Percentiles rank a stretch among this genome's conserved stretches.
These are phyloP conservation scores for Anas capensis DNA, from an alignment of 2,797 vertebrate genomes.

Conservation along the genomic window DNA sequence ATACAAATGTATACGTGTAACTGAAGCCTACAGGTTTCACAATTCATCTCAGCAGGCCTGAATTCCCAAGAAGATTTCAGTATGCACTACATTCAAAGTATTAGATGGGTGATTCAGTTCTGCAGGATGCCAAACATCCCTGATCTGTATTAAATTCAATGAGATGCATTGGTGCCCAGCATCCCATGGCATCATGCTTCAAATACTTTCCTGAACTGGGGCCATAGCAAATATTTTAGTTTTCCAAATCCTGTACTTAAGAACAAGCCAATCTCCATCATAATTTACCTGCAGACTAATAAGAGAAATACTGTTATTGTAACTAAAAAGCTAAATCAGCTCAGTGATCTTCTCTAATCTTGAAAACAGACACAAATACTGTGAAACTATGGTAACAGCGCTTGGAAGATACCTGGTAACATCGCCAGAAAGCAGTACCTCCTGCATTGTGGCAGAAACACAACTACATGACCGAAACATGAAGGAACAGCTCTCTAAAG, in stretches of 20 bases:
- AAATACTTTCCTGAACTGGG: neutral
- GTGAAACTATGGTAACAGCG: neutral
- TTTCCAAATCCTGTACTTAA: neutral
- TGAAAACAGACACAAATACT: neutral
- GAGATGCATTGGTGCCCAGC: neutral
- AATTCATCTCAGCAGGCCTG: neutral
- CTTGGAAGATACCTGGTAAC: neutral
- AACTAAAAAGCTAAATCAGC: neutral
- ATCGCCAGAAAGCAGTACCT: neutral
- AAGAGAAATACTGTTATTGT: neutral
- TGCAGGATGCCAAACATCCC: neutral
- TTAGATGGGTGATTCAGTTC: neutral
- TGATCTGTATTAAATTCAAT: neutral
- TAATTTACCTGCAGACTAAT: neutral
- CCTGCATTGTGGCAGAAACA: neutral
- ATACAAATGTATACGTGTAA: neutral
- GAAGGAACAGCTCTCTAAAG: neutral
- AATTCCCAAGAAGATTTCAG: neutral
- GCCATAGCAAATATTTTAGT: neutral
- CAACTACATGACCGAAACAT: neutral
- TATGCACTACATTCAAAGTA: neutral
- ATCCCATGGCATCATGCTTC: neutral
- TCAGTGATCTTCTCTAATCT: neutral
- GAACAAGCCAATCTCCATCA: neutral
- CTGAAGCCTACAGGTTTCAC: neutral